phyloP scores from a whole-genome alignment of 2,113 vertebrate species.

The Megaceryle maxima region DNA sequence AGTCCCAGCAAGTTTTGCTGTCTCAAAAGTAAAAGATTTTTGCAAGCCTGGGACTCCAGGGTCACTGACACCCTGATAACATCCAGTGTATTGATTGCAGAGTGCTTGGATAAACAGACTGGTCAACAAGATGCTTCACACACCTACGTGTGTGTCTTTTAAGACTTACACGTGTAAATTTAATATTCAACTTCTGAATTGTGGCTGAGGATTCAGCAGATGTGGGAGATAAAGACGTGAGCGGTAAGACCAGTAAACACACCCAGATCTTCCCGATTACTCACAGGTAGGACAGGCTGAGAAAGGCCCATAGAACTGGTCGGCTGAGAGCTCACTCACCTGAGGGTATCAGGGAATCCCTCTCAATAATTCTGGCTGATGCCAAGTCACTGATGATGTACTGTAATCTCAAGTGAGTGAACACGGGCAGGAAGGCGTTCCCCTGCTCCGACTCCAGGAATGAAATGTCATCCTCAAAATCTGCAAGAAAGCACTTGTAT shows the following conservation, averaged over 20 bases:
- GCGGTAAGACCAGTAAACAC: neutral
- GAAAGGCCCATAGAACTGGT: neutral
- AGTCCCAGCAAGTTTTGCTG: neutral
- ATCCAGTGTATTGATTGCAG: neutral
- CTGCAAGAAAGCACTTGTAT: conserved; percentile 55
- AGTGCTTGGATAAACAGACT: neutral
- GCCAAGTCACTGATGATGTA: conserved; percentile 96
- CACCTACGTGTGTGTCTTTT: neutral
- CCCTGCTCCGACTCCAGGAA: conserved; percentile 91
- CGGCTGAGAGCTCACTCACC: conserved; percentile 70
- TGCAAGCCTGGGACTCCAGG: neutral
- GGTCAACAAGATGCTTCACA: neutral
- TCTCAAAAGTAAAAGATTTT: neutral
- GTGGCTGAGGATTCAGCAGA: no score
- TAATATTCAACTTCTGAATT: neutral
- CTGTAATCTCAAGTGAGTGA: conserved; percentile 87
- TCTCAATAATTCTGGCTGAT: conserved; percentile 90
- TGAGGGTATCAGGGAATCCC: conserved; percentile 87
- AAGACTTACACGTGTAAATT: neutral
- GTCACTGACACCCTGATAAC: neutral
- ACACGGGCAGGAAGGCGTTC: conserved; percentile 78
- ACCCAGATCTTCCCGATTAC: neutral
- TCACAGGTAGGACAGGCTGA: neutral
- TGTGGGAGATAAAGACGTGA: fast-evolving
- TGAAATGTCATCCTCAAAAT: conserved; percentile 76